Percentiles rank a stretch among this genome's conserved stretches.
These are phyloP conservation scores for Dicrurus megarhynchus DNA, from an alignment of 2,113 vertebrate species.

Conservation along the genomic window DNA sequence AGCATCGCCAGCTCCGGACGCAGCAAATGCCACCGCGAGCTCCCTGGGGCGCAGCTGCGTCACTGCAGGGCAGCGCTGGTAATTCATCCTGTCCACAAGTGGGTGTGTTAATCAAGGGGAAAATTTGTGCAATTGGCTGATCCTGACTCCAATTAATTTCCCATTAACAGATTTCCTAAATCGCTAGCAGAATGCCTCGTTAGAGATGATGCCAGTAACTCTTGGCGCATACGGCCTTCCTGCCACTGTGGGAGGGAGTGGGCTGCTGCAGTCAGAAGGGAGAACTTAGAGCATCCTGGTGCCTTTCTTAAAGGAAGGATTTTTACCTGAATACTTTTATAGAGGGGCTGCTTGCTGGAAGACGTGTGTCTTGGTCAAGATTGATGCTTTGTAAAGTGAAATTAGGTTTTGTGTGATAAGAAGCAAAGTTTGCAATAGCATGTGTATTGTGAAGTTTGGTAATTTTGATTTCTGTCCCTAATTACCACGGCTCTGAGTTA, in stretches of 20 bases:
- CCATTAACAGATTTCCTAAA: constrained; percentile 54
- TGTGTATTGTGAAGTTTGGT: neutral
- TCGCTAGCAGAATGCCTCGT: constrained; percentile 26
- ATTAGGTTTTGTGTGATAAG: neutral
- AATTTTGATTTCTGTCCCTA: neutral
- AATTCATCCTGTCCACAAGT: constrained; percentile 36
- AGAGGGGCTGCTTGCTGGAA: neutral
- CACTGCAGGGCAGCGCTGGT: constrained; percentile 2
- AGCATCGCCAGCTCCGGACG: rapidly evolving
- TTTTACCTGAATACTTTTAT: neutral
- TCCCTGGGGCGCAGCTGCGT: neutral
- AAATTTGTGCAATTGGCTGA: constrained; percentile 49
- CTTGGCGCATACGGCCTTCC: neutral
- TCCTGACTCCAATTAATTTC: constrained; percentile 52
- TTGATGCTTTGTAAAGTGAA: neutral
- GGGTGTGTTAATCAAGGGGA: constrained; percentile 43
- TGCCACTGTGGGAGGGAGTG: neutral
- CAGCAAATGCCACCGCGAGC: neutral
- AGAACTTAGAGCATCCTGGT: neutral
- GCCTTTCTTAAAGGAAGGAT: neutral
- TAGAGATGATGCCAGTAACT: constrained; percentile 9
- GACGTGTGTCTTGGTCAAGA: neutral
- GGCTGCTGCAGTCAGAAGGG: neutral
- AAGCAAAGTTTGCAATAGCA: neutral
- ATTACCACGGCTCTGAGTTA: neutral